Conservation (phyloP, 2,113 vertebrate genomes). For the Zosterops hypoxanthus region DNA sequence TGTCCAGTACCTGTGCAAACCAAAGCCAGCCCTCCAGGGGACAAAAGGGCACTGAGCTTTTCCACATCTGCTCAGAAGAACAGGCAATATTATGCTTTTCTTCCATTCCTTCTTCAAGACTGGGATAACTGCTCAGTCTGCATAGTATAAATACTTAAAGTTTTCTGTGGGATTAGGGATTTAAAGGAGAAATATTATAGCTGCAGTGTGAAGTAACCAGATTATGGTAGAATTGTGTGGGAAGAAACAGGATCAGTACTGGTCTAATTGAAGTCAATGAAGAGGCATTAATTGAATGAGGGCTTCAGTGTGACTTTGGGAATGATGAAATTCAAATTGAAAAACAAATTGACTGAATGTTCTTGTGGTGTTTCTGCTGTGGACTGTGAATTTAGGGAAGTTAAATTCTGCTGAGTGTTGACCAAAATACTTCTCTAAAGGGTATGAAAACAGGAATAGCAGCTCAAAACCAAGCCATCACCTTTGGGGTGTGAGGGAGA, state of each 20-base stretch:
- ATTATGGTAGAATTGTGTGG: not conserved
- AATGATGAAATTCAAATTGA: not conserved
- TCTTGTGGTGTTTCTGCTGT: not conserved
- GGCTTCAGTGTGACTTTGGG: not conserved
- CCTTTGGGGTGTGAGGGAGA: not conserved
- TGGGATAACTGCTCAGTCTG: not conserved
- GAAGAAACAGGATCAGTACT: not conserved
- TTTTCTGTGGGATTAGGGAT: not conserved
- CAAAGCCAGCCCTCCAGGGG: not conserved
- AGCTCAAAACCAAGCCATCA: not conserved
- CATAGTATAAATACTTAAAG: not conserved
- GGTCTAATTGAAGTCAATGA: not conserved
- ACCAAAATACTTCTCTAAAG: not conserved
- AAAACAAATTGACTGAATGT: not conserved
- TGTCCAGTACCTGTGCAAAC: not conserved
- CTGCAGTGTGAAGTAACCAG: not conserved
- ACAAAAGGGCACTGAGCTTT: not conserved
- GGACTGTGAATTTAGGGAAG: not conserved
- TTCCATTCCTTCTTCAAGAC: not conserved
- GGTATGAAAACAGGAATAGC: not conserved
- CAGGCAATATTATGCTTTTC: not conserved
- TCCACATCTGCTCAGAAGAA: not conserved
- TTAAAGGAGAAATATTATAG: not conserved
- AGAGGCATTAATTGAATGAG: not conserved
- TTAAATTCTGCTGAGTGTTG: not conserved